These are phyloP conservation scores for Erynnis tages DNA, from an alignment of 2,888 invertebrate species.

Conservation along the genomic window DNA sequence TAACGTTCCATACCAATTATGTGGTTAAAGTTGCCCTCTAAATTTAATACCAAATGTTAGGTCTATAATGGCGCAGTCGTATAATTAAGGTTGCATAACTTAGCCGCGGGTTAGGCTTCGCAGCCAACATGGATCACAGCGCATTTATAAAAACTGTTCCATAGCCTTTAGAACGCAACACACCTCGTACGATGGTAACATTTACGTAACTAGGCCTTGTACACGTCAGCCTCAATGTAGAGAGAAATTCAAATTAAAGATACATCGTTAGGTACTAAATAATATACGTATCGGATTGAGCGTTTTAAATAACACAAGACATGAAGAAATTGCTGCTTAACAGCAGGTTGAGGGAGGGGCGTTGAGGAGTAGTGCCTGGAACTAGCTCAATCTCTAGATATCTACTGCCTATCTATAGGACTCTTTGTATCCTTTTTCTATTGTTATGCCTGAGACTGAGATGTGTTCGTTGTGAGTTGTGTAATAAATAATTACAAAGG, in stretches of 20 bases:
- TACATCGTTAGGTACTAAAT: neutral
- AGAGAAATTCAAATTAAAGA: neutral
- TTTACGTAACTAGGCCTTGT: constrained; percentile 1
- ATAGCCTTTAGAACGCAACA: constrained; percentile 7
- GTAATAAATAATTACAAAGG: no score
- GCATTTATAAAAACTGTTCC: neutral
- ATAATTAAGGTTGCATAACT: constrained; percentile 6
- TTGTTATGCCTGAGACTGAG: no score
- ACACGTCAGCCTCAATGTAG: neutral
- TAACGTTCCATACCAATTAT: neutral
- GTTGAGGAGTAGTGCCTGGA: no score
- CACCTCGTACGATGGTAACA: neutral
- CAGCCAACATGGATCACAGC: neutral
- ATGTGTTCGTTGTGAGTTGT: no score
- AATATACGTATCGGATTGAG: no score
- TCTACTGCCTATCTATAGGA: no score
- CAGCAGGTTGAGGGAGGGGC: no score
- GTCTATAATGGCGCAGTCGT: neutral
- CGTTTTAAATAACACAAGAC: no score
- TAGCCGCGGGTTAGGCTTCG: constrained; percentile 2
- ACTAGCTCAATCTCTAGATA: no score
- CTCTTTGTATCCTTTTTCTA: no score
- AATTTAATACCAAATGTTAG: neutral
- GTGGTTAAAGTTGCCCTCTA: neutral
- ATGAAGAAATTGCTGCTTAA: no score